phyloP scores from a whole-genome alignment of 2,113 vertebrate species.

The Chauna torquata region DNA sequence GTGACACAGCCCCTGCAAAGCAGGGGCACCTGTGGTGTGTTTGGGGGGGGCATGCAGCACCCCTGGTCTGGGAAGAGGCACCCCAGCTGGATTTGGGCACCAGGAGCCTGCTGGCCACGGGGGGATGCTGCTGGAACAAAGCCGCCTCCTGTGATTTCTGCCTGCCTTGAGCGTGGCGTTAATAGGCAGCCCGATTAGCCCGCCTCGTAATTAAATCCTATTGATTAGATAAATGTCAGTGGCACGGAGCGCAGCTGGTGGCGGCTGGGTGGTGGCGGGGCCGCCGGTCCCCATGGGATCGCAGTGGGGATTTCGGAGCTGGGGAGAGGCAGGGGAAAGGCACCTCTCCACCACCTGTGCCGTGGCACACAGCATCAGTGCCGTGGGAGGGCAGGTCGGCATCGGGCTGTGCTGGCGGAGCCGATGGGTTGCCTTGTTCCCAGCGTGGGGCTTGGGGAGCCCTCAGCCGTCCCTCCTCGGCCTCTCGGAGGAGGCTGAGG shows the following conservation, averaged over 20 bases:
- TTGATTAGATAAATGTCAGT: constrained; percentile 58
- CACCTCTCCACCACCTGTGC: not conserved
- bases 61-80: not conserved
- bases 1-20: too few relatives aligned
- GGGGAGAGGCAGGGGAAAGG: not conserved
- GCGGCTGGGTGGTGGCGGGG: not conserved
- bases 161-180: not conserved
- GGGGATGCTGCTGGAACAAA: not conserved
- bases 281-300: not conserved
- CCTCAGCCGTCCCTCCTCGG: not conserved
- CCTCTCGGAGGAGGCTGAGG: not conserved
- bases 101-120: not conserved
- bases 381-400: too few relatives aligned
- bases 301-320: not conserved
- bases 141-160: not conserved
- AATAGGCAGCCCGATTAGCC: constrained; percentile 43
- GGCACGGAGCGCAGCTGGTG: constrained; percentile 39
- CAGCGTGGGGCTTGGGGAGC: too few relatives aligned
- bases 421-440: not conserved
- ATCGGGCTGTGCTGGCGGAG: not conserved
- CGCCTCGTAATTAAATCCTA: constrained; percentile 44
- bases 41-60: too few relatives aligned
- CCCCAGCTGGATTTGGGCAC: not conserved
- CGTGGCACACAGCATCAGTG: not conserved
- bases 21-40: too few relatives aligned